Evolutionary conservation across 1,140 invertebrate species (phyloP), one percentile per base, ranked within the genome.

Genomic region (Neodiprion virginianus): DNA sequence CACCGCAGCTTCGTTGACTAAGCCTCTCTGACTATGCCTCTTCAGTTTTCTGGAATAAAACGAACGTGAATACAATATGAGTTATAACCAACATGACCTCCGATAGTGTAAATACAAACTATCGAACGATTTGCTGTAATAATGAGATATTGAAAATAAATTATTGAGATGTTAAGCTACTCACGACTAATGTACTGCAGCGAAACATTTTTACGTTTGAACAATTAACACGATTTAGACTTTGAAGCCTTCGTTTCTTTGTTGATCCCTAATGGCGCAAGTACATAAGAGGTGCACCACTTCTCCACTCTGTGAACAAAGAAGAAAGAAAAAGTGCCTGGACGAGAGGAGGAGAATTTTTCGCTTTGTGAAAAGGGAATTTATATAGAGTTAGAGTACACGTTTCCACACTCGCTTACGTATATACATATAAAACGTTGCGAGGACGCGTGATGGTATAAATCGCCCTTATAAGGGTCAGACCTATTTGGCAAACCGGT

Each of bases 401-500:
- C 53, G 11, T 17, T 14, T 17, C 11, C 53, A 14, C 53, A 12
- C 53, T 5, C 53, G 4, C 53, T 5, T 17, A 61, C 53, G 53
- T 61, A 61, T 8, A 8, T 61, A 61, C 28, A 40, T 40, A 40
- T 40, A 40, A 2, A 40, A 40, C 5, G n/a, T 61, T 61, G 3
- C 53, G 4, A 1, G n/a, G 53, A 61, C 53, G 53, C 53, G 53
- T 61, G 8, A 12, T 14, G 11, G 53, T 61, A 61, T 61, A 61
- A 61, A 61, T 61, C 8, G 53, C 53, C 53, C 53, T 61, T 8
- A 61, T 61, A 61, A 61, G 53, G 53, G 53, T 61, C 53, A 61
- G 53, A 17, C 8, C 3, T 61, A 61, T 40, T 12, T 14, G 53
- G 53, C n/a, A 61, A 61, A 61, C 11, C 53, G 53, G 53, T 61